A percentile compares a stretch with the other conserved stretches of the same genome.
Conservation (phyloP, 2,888 invertebrate species). For the Andrena bicolor region DNA sequence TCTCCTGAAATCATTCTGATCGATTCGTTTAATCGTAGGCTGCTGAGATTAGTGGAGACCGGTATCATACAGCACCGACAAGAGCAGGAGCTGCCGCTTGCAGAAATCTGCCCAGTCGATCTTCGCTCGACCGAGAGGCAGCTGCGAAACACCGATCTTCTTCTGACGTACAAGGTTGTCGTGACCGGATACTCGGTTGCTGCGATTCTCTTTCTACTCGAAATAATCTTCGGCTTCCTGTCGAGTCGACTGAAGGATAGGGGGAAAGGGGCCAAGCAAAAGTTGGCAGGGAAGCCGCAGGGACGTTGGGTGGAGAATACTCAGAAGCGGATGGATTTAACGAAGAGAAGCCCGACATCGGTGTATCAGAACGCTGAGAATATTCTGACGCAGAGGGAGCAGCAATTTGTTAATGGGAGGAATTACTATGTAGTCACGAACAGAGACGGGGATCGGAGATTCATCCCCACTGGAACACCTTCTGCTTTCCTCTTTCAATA, state of each 20-base stretch:
- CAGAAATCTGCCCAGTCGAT: slow-evolving; percentile 93
- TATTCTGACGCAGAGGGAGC: slow-evolving; percentile 39
- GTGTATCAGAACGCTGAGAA: slow-evolving; percentile 36
- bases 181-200: slow-evolving; percentile 89
- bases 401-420: slow-evolving; percentile 88
- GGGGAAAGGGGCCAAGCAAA: slow-evolving; percentile 21
- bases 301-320: neutral
- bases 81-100: slow-evolving; percentile 89
- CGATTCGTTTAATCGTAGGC: slow-evolving; percentile 85
- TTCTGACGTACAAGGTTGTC: slow-evolving; percentile 93
- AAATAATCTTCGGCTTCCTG: slow-evolving; percentile 84
- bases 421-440: slow-evolving; percentile 90
- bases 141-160: slow-evolving; percentile 90
- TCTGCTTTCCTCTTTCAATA: slow-evolving; percentile 92
- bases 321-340: slow-evolving; percentile 14
- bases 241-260: slow-evolving; percentile 40
- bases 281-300: neutral
- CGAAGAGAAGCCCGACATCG: slow-evolving; percentile 60
- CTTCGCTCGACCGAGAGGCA: slow-evolving; percentile 92
- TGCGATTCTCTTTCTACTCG: slow-evolving; percentile 88
- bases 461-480: slow-evolving; percentile 91
- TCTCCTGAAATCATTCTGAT: too few species aligned
- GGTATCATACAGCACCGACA: slow-evolving; percentile 91
- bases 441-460: slow-evolving; percentile 88
- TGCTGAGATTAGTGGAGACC: slow-evolving; percentile 90